These are phyloP conservation scores for Eucriotettix oculatus DNA, from an alignment of 2,888 invertebrate genomes.

Conservation along the genomic window DNA sequence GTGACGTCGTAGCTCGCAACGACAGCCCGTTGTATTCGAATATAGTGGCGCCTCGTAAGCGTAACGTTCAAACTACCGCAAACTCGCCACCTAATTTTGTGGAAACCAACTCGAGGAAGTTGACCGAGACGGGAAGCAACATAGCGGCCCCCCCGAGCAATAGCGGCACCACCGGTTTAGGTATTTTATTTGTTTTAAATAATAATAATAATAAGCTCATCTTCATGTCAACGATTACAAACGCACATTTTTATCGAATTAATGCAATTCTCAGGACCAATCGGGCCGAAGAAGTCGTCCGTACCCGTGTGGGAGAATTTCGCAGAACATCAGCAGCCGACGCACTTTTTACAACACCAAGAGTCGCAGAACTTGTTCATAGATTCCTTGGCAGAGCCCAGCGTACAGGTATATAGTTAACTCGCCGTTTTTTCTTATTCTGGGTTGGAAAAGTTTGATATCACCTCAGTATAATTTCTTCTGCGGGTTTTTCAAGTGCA, in stretches of 20 bases:
- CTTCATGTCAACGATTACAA: background rate
- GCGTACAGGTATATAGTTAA: constrained; percentile 13
- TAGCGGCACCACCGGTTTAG: too few relatives aligned
- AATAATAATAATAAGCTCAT: background rate
- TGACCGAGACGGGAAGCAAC: too few relatives aligned
- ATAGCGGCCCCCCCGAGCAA: too few relatives aligned
- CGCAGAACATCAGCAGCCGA: constrained; percentile 3
- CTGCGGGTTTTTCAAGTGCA: background rate
- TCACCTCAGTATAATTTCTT: background rate
- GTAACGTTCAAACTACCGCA: constrained; percentile 4
- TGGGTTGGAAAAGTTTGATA: background rate
- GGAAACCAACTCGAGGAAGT: background rate
- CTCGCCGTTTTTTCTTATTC: background rate
- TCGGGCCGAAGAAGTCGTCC: constrained; percentile 24
- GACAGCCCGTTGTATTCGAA: constrained; percentile 23
- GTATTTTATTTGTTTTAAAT: background rate
- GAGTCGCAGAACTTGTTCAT: constrained; percentile 20
- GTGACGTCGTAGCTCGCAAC: constrained; percentile 39
- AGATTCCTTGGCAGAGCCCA: constrained; percentile 4
- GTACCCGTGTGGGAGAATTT: constrained; percentile 4
- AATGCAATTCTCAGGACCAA: constrained; percentile 21
- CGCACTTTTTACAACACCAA: constrained; percentile 20
- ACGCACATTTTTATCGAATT: background rate
- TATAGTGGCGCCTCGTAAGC: constrained; percentile 17
- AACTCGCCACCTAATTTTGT: constrained; percentile 1